Evolutionary conservation across 2,888 invertebrate species (phyloP), one percentile per base, ranked within the genome.

Genomic region (Sipha maydis): DNA sequence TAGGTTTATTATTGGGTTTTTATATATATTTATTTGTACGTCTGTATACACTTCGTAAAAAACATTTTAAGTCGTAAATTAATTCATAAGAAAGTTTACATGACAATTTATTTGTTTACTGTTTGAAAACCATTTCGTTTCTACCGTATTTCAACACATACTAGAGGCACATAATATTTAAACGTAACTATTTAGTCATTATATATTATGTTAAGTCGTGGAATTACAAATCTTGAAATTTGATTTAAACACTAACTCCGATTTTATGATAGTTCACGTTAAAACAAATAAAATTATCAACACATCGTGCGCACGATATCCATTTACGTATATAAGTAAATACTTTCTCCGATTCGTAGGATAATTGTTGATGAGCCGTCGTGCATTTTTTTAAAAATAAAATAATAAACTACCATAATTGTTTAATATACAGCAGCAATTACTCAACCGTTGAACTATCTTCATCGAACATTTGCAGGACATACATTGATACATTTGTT

Each of bases 261-360:
- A 80, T 71, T 71, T 48, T 69, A 83, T 71, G n/a, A 71, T 31
- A 28, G 54, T 83, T 83, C 48, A 83, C 83, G 54, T 75, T 83
- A 75, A 73, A 83, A 54, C 54, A 73, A 83, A 82, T 34, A 71
- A 31, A 54, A 73, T 34, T 73, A 41, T 78, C 54, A 38, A 79
- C 79, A 79, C 79, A 56, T 56, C 56, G 83, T 83, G 56, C 31
- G 54, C 83, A 83, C 75, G 73, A 83, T 73, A 75, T 54, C 71
- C 41, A 73, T 54, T 25, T 14, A 41, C 31, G 14, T 61, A 54
- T 54, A 14, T 17, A 17, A 9, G 8, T 8, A 25, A 25, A 25
- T 8, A 67, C 80, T 80, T 80, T 80, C 80, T 38, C 80, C n/a
- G 19, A 38, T 67, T 80, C 38, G n/a, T 61, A n/a, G n/a, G 38